Evolutionary conservation across 23 tunicate genomes (phyloP), one percentile per base, ranked within the genome.

Genomic region (Trididemnum nubilum): DNA sequence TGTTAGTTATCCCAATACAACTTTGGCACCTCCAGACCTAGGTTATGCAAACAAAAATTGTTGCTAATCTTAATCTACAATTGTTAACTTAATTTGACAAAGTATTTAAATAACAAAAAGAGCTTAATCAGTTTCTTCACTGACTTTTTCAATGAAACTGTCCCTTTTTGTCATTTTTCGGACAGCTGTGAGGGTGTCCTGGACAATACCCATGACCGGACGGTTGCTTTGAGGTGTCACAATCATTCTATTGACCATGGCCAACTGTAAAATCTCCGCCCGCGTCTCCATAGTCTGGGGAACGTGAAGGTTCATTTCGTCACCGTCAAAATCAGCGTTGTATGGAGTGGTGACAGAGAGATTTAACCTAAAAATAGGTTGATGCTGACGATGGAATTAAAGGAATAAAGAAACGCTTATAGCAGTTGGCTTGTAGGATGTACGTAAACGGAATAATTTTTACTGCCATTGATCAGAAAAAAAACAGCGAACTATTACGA

Each of bases 131-230:
- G n/a, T n/a, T n/a, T n/a, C n/a, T n/a, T n/a, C n/a, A 44, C 54
- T 9, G 25, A 93, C 98, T 86, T 96, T 96, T 44, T 88, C 94
- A 73, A 96, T 96, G 54, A 96, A 91, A 0, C 90, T 64, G 79
- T 96, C 99, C 33, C 99, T 77, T 64, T 96, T 96, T 49, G 99
- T 96, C 97, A 96, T 91, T 81, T 96, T 96, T 9, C 99, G 65
- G 76, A 91, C 99, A 35, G 99, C 99, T 30, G 97, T 96, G 60
- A 96, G 79, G 1, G 99, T 96, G 71, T 96, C 99, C 83, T 96
- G 99, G 58, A 96, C 99, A 77, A 96, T 96, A 39, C 99, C 99
- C 99, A 96, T 96, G 78, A 96, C 99, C 36, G 99, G 99, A 1
- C 99, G 90, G 51, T 96, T 96, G 72, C 90, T 87, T 71, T 96